phyloP scores from a whole-genome alignment of 1,140 invertebrate species.

The Wasmannia auropunctata region DNA sequence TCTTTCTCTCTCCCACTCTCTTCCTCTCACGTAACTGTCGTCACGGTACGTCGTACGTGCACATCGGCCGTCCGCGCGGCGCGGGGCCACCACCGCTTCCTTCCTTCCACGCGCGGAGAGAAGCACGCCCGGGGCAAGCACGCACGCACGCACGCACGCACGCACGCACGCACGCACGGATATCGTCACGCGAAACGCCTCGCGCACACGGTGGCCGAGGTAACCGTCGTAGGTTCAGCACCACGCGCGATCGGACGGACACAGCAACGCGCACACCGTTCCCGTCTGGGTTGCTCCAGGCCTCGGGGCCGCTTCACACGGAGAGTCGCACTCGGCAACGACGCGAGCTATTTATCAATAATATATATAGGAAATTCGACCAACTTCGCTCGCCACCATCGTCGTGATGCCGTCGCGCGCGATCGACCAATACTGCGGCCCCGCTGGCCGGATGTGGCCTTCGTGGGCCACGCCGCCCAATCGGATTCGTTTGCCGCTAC shows the following conservation, averaged over 20 bases:
- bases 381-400: constrained; percentile 71
- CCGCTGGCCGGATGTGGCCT: constrained; percentile 76
- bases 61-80: background rate
- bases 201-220: constrained; percentile 3
- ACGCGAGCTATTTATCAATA: constrained; percentile 75
- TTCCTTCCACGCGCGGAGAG: constrained; percentile 7
- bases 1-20: background rate
- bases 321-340: constrained; percentile 67
- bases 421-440: constrained; percentile 78
- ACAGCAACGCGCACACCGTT: background rate
- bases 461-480: constrained; percentile 72
- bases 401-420: constrained; percentile 64
- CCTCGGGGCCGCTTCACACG: background rate
- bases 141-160: background rate
- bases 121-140: background rate
- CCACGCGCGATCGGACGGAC: background rate
- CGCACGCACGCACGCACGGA: background rate
- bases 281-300: constrained; percentile 1
- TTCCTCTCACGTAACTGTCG: constrained; percentile 47
- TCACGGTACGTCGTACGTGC: constrained; percentile 41
- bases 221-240: background rate
- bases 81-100: background rate
- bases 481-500: constrained; percentile 63
- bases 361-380: constrained; percentile 72
- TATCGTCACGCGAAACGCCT: background rate